Percentiles rank a stretch among this genome's conserved stretches.
These are phyloP conservation scores for Plectropomus leopardus DNA, from an alignment of 2,113 vertebrate genomes.

Conservation along the genomic window DNA sequence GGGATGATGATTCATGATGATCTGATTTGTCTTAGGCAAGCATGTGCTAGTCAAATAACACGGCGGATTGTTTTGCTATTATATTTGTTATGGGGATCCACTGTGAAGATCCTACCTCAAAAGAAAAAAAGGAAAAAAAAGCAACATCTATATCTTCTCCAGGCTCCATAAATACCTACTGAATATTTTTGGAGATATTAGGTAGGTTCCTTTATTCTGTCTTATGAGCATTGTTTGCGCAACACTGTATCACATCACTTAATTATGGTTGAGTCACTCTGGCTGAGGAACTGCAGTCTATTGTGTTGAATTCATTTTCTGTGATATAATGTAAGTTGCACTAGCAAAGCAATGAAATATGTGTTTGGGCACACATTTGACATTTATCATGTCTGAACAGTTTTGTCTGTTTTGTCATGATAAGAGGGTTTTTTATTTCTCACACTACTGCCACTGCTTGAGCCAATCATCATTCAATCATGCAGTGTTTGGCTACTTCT, in stretches of 20 bases:
- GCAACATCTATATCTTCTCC: background rate
- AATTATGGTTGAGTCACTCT: constrained; percentile 18
- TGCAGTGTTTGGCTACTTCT: constrained; percentile 39
- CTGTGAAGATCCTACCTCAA: background rate
- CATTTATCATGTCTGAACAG: background rate
- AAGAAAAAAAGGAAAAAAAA: background rate
- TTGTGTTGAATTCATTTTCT: constrained; percentile 32
- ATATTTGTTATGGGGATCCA: background rate
- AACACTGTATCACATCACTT: constrained; percentile 27
- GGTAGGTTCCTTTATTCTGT: constrained; percentile 5
- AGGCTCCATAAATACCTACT: background rate
- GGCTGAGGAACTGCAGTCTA: constrained; percentile 18
- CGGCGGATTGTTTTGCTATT: background rate
- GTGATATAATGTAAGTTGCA: constrained; percentile 31
- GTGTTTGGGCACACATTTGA: constrained; percentile 22
- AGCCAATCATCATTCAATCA: constrained; percentile 64
- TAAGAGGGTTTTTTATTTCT: constrained; percentile 60
- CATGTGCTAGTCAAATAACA: background rate
- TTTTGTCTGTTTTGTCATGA: constrained; percentile 61
- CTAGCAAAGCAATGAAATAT: constrained; percentile 46
- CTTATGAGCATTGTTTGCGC: constrained; percentile 10
- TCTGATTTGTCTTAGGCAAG: background rate
- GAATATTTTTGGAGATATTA: background rate
- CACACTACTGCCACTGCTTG: constrained; percentile 38
- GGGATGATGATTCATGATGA: constrained; percentile 43